Evolutionary conservation across 2,888 invertebrate genomes (phyloP).

Genomic region (Hedya salicella): DNA sequence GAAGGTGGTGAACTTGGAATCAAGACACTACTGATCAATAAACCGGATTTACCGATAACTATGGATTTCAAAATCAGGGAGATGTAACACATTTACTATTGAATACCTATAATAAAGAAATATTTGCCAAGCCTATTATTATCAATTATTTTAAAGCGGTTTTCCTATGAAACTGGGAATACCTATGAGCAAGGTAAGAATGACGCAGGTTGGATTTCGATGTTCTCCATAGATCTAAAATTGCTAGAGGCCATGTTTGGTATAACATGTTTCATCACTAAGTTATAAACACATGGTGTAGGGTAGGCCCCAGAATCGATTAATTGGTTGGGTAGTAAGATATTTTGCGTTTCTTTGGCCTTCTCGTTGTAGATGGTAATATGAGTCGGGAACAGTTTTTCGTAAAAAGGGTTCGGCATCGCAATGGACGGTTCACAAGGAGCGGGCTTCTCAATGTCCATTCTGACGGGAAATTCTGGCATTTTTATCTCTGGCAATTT

Average conservation of each 20-base stretch:
- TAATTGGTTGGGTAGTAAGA: slow-evolving; percentile 25
- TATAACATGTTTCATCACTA: slow-evolving; percentile 26
- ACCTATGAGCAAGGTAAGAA: slow-evolving; percentile 28
- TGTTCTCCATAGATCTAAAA: slow-evolving; percentile 30
- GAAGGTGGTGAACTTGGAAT: slow-evolving; percentile 86
- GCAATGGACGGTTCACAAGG: slow-evolving; percentile 21
- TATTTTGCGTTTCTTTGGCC: slow-evolving; percentile 14
- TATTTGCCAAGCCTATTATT: not conserved
- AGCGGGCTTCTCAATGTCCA: slow-evolving; percentile 7
- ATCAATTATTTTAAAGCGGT: not conserved
- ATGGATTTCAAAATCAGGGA: slow-evolving; percentile 57
- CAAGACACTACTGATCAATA: slow-evolving; percentile 90
- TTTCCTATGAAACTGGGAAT: not conserved
- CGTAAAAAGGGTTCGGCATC: slow-evolving; percentile 7
- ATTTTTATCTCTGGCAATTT: slow-evolving; percentile 13
- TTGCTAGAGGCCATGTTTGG: slow-evolving; percentile 29
- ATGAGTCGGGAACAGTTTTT: slow-evolving; percentile 23
- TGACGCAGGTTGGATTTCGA: slow-evolving; percentile 16
- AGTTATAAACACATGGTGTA: slow-evolving; percentile 27
- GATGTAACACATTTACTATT: slow-evolving; percentile 15
- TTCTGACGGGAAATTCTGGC: slow-evolving; percentile 23
- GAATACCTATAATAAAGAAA: not conserved
- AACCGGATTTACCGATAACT: slow-evolving; percentile 88
- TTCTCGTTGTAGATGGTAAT: slow-evolving; percentile 14
- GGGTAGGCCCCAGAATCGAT: slow-evolving; percentile 1